Evolutionary conservation across 1,140 invertebrate species (phyloP).

Genomic region (Hycleus phaleratus): DNA sequence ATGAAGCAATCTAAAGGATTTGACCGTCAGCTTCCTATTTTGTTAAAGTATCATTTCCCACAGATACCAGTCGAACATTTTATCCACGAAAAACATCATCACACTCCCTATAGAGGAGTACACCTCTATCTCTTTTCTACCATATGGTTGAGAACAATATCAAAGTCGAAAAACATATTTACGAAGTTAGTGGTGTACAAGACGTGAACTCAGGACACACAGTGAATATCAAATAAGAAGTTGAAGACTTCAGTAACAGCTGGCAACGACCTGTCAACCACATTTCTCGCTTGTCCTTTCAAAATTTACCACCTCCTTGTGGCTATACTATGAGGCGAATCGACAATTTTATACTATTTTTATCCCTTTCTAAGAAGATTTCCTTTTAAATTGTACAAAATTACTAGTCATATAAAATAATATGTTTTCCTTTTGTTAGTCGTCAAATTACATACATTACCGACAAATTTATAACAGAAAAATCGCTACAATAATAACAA

Average conservation of each 20-base stretch:
- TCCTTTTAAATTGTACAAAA: constrained; percentile 6
- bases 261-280: constrained; percentile 32
- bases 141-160: constrained; percentile 22
- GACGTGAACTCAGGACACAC: constrained; percentile 27
- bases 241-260: constrained; percentile 31
- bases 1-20: not conserved
- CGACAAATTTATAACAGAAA: too few relatives aligned
- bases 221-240: constrained; percentile 36
- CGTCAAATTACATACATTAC: too few relatives aligned
- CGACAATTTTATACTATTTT: constrained; percentile 26
- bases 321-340: constrained; percentile 28
- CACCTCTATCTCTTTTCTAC: not conserved
- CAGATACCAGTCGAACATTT: too few relatives aligned
- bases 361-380: constrained; percentile 6
- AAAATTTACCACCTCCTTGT: constrained; percentile 22
- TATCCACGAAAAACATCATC: too few relatives aligned
- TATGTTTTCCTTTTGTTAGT: too few relatives aligned
- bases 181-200: constrained; percentile 28
- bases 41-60: too few relatives aligned
- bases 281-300: constrained; percentile 28
- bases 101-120: too few relatives aligned
- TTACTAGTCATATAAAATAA: too few relatives aligned
- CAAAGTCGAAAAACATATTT: constrained; percentile 28
- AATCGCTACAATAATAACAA: too few relatives aligned
- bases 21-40: too few relatives aligned